Base-by-base conservation (phyloP, 2,113 vertebrate genomes). In the Crypturellus undulatus region DNA sequence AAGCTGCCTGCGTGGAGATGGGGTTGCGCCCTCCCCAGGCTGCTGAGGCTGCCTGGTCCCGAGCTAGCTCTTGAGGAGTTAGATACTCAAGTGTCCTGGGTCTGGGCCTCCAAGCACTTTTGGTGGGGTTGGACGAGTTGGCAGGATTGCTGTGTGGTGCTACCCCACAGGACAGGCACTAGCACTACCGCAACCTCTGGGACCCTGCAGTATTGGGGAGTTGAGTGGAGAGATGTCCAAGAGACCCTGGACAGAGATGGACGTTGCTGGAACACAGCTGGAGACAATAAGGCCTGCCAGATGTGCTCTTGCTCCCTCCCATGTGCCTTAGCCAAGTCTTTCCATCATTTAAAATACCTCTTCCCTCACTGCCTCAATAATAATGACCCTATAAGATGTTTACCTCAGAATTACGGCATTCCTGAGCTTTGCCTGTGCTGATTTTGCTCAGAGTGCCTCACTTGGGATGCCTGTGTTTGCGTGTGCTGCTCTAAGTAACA, bases 21-120 rank as follows among this genome's bases (percentile, higher is more conserved):
- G 20, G 38, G 14, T 64, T 6, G 1, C 0, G 0, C 19, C 17
- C 12, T 36, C 67, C 26, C 38, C 4, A 5, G 73, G n/a, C 21
- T 79, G 18, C 59, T 38, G 64, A 18, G n/a, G 5, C 36, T 79
- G 34, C 8, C 24, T 34, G 40, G 34, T 24, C 54, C 47, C 8
- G 21, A 60, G 19, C 20, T 20, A 69, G 43, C 42, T 45, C 20
- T 60, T 65, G 59, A 87, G 21, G 38, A 38, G 7, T 20, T 42
- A 9, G 38, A 38, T 38, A 6, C 34, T 3, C 42, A 76, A 16
- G 25, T 4, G 1, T 18, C 56, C 67, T 14, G 6, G 11, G 0
- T 0, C 30, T 63, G 51, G 24, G 30, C 45, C 5, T 2, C 5
- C 24, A 8, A 9, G 26, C 10, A 49, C 5, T 82, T 84, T 60